A percentile compares a stretch with the other conserved stretches of the same genome.
Evolutionary conservation across 2,888 invertebrate species (phyloP).

Genomic region (Arenicola marina): DNA sequence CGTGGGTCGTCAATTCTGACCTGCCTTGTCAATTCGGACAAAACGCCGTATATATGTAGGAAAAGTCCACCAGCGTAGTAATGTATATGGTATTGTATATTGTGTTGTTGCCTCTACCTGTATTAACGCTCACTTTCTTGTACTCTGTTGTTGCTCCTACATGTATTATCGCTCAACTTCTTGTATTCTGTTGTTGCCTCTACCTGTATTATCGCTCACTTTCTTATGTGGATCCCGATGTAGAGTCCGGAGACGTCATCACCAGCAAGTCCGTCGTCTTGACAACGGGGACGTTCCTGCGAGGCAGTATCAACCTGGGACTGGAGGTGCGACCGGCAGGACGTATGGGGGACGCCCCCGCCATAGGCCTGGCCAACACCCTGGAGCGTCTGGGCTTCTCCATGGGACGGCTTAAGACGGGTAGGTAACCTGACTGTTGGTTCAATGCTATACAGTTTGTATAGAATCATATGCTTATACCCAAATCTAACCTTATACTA

Average conservation of each 20-base stretch:
- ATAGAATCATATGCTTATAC: neutral
- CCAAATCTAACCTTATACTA: neutral
- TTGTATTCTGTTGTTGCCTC: no score
- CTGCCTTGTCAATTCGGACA: no score
- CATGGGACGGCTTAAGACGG: slow-evolving; percentile 83
- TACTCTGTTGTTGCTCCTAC: no score
- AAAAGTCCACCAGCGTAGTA: no score
- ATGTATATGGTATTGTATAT: no score
- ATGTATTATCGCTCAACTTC: no score
- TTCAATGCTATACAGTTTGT: no score
- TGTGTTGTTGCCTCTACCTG: no score
- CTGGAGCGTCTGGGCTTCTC: slow-evolving; percentile 73
- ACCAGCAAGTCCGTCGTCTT: slow-evolving; percentile 73
- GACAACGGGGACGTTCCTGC: slow-evolving; percentile 86
- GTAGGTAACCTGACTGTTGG: slow-evolving; percentile 62
- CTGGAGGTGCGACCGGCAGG: slow-evolving; percentile 77
- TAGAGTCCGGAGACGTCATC: slow-evolving; percentile 48
- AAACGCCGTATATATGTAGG: no score
- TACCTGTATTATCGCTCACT: no score
- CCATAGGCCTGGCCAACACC: slow-evolving; percentile 74
- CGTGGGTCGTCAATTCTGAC: no score
- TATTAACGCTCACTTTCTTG: no score
- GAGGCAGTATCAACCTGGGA: slow-evolving; percentile 84
- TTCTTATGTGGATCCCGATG: slow-evolving; percentile 10
- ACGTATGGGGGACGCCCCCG: slow-evolving; percentile 77